These are phyloP conservation scores for Drosophila orosa DNA, from an alignment of 1,140 invertebrate genomes.

Conservation along the genomic window DNA sequence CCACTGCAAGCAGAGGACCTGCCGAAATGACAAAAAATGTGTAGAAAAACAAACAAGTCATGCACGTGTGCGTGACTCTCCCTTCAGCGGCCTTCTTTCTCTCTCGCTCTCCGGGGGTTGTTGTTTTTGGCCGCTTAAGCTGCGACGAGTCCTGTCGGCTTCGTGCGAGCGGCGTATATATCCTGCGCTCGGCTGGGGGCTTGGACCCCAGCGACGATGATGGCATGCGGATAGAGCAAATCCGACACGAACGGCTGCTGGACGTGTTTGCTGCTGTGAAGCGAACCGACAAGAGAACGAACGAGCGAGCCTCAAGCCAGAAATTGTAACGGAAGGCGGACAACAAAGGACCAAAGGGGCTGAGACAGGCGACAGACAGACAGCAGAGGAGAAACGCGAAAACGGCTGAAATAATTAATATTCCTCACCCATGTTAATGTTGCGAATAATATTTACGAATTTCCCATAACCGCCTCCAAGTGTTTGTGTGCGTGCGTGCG, in stretches of 20 bases:
- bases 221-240: conserved; percentile 57
- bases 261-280: conserved; percentile 63
- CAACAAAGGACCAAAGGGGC: conserved; percentile 32
- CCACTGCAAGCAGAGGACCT: background rate
- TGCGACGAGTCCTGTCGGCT: conserved; percentile 24
- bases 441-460: conserved; percentile 37
- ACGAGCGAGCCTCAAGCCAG: conserved; percentile 50
- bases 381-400: background rate
- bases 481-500: conserved; percentile 38
- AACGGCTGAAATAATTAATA: conserved; percentile 27
- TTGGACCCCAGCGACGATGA: conserved; percentile 29
- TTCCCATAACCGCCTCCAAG: conserved; percentile 11
- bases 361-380: conserved; percentile 19
- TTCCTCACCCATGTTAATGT: conserved; percentile 17
- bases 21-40: conserved; percentile 9
- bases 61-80: conserved; percentile 18
- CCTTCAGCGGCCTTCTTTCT: background rate
- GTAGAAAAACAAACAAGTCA: conserved; percentile 43
- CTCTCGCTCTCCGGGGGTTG: conserved; percentile 11
- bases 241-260: conserved; percentile 70
- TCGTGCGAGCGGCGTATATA: conserved; percentile 1
- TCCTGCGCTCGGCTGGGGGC: conserved; percentile 23
- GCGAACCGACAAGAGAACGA: conserved; percentile 53
- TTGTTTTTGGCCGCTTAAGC: conserved; percentile 20
- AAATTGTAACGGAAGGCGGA: conserved; percentile 56